Base-by-base conservation (phyloP, 2,888 invertebrate genomes). In the Nymphalis c-album region DNA sequence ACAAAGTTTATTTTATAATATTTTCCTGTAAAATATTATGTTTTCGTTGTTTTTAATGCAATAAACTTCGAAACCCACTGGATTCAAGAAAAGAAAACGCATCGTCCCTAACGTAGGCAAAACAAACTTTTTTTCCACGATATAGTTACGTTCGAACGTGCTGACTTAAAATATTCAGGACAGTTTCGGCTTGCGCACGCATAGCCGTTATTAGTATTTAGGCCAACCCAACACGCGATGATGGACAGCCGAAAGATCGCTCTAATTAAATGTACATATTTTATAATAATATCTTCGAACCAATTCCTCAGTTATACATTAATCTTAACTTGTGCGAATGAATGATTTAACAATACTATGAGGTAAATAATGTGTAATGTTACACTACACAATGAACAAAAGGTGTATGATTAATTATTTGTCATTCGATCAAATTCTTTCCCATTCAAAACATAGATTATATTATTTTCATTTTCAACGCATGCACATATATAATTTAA, bases 171-270 rank as follows among this genome's bases (percentile, higher is more conserved):
- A 71, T 74, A 75, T 76, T 75, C 74, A 76, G 73, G 67, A 61
- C 70, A 70, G 72, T 71, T 69, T 70, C 50, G 67, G 59, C 64
- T 65, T 67, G 63, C 62, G 64, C 88, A 88, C 87, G 88, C 88
- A 86, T 62, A 84, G 85, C 76, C 73, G 83, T 85, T 85, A 86
- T 88, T 85, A 86, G 79, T 85, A 83, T 85, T 83, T 83, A 75
- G 85, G 82, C 80, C 80, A 84, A 57, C 70, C 51, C 60, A 72
- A 81, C 90, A 90, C 89, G 89, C 90, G 80, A 88, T 82, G 85
- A 85, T 83, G 80, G 77, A 76, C 78, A 60, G 63, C 59, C 62
- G 47, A 59, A 71, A 68, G 60, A 70, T 66, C 53, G 53, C 57
- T 64, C 51, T 69, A 69, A 71, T 71, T 69, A 69, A 69, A 68